Evolutionary conservation across 1,140 invertebrate species (phyloP).

Genomic region (Drosophila nasuta): DNA sequence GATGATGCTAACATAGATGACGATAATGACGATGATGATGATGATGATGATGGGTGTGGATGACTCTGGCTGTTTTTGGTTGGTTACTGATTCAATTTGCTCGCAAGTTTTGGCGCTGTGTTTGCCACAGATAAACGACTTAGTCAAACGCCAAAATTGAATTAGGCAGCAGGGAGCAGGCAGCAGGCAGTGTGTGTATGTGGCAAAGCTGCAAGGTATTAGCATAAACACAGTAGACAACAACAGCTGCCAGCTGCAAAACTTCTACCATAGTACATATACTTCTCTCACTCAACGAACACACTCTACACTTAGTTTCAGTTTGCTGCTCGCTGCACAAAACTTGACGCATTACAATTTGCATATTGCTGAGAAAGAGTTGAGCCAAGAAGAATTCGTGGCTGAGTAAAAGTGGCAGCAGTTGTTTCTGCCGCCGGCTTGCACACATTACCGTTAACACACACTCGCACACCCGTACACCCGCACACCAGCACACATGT

Average conservation of each 20-base stretch:
- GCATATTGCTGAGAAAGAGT: conserved; percentile 58
- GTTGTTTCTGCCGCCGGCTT: conserved; percentile 22
- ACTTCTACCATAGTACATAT: conserved; percentile 4
- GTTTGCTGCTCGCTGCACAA: conserved; percentile 24
- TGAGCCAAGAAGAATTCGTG: no score
- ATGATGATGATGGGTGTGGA: conserved; percentile 20
- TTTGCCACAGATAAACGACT: conserved; percentile 74
- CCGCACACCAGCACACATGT: conserved; percentile 8
- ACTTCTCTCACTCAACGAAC: no score
- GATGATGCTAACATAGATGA: background rate
- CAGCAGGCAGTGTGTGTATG: conserved; percentile 16
- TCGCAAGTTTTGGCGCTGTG: conserved; percentile 55
- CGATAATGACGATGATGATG: background rate
- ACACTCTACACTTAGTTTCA: background rate
- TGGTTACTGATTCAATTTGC: conserved; percentile 68
- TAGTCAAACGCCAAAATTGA: conserved; percentile 70
- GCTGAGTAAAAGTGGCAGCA: background rate
- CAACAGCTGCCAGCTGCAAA: conserved; percentile 36
- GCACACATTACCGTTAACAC: conserved; percentile 26
- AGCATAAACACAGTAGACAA: conserved; percentile 46
- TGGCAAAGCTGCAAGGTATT: conserved; percentile 41
- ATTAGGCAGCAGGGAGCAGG: conserved; percentile 47
- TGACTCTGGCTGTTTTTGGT: conserved; percentile 48
- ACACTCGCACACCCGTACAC: no score
- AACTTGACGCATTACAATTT: conserved; percentile 65